phyloP scores from a whole-genome alignment of 2,113 vertebrate genomes.

The Bos indicus region DNA sequence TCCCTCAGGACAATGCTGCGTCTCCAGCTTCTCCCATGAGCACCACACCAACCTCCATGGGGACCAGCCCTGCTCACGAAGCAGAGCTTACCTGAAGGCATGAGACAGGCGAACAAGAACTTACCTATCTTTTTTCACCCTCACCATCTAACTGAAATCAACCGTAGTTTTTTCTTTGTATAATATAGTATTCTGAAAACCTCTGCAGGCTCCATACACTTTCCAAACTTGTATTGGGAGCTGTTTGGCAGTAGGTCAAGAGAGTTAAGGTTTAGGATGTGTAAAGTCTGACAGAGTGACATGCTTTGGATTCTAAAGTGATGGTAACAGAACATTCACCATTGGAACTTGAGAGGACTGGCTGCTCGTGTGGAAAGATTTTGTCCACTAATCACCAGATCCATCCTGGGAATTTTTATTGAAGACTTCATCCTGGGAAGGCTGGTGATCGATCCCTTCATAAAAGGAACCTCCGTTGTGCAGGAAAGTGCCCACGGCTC shows the following conservation, averaged over 20 bases:
- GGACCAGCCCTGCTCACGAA: constrained; percentile 8
- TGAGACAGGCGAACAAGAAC: background rate
- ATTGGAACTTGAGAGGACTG: constrained; percentile 60
- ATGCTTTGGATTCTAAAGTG: constrained; percentile 77
- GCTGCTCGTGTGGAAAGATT: background rate
- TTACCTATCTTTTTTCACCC: background rate
- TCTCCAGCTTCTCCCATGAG: background rate
- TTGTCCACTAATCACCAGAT: constrained; percentile 87
- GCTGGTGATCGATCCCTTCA: constrained; percentile 90
- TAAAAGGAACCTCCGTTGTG: constrained; percentile 91
- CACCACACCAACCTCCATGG: background rate
- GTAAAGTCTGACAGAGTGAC: constrained; percentile 38
- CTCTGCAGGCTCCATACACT: constrained; percentile 63
- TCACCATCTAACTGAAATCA: background rate
- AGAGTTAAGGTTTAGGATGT: constrained; percentile 52
- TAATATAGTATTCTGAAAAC: background rate
- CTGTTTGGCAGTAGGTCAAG: constrained; percentile 3
- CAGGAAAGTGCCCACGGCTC: constrained; percentile 95
- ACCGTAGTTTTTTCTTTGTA: constrained; percentile 19
- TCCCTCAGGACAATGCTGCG: background rate
- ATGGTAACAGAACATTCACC: constrained; percentile 64
- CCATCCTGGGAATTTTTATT: constrained; percentile 87
- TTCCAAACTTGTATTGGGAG: constrained; percentile 61
- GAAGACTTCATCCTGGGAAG: constrained; percentile 89
- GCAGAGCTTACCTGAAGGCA: background rate